Conservation (phyloP, 2,797 vertebrate genomes). For the Tolypeutes matacus region DNA sequence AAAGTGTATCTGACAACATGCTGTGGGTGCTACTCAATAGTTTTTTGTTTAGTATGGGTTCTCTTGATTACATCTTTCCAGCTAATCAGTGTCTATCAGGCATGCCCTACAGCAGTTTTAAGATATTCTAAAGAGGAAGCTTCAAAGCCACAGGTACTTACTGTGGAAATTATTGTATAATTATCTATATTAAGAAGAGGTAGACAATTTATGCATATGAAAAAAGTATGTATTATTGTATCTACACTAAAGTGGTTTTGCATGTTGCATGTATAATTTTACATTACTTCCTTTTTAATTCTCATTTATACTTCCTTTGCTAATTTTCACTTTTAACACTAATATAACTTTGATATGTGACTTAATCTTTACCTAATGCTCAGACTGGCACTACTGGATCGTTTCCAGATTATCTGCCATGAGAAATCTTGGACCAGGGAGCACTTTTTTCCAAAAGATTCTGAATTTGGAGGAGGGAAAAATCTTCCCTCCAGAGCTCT, state of each 20-base stretch:
- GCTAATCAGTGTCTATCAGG: conserved; percentile 72
- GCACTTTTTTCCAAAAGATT: not conserved
- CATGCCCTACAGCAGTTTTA: conserved; percentile 68
- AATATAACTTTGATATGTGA: not conserved
- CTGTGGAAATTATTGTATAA: conserved; percentile 30
- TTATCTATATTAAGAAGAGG: conserved; percentile 48
- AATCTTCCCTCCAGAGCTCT: conserved; percentile 11
- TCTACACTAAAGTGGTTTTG: conserved; percentile 22
- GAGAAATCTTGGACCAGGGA: not conserved
- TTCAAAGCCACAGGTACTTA: conserved; percentile 59
- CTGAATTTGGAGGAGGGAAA: not conserved
- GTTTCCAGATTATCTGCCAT: not conserved
- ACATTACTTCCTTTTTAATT: conserved; percentile 17
- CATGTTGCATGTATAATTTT: not conserved
- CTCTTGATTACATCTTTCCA: conserved; percentile 66
- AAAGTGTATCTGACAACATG: conserved; percentile 54
- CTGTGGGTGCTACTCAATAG: conserved; percentile 62
- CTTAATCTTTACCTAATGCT: conserved; percentile 31
- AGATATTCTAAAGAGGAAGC: conserved; percentile 62
- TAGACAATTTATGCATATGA: not conserved
- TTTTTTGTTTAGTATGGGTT: conserved; percentile 73
- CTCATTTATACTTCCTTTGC: conserved; percentile 24
- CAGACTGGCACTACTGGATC: not conserved
- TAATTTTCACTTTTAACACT: conserved; percentile 47
- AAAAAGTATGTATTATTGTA: conserved; percentile 24